Evolutionary conservation across 2,797 vertebrate species (phyloP).

Genomic region (Gorsachius magnificus): DNA sequence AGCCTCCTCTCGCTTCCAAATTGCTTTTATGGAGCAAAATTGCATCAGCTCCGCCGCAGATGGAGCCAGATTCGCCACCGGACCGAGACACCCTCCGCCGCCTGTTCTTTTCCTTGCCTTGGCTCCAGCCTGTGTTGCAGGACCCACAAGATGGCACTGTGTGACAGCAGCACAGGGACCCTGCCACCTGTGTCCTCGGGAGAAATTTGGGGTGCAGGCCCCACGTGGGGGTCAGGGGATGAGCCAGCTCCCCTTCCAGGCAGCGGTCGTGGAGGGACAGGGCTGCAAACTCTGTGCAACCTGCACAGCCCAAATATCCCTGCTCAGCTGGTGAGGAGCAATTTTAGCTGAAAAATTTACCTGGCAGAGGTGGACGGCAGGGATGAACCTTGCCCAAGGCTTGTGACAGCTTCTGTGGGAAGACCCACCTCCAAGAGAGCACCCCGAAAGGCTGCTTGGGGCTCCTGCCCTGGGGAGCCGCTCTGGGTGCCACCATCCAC

Average conservation of each 20-base stretch:
- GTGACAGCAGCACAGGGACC: background rate
- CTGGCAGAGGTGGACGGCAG: background rate
- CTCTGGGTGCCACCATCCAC: background rate
- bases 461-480: rapidly evolving
- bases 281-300: background rate
- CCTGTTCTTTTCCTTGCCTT: background rate
- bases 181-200: rapidly evolving
- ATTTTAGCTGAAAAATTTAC: background rate
- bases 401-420: background rate
- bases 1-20: background rate
- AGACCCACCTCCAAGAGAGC: rapidly evolving
- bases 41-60: background rate
- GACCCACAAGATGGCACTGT: constrained; percentile 50
- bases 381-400: rapidly evolving
- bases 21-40: background rate
- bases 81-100: rapidly evolving
- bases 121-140: background rate
- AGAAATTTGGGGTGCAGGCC: background rate
- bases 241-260: background rate
- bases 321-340: rapidly evolving
- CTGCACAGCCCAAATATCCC: rapidly evolving
- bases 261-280: rapidly evolving
- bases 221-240: rapidly evolving
- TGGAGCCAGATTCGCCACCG: background rate
- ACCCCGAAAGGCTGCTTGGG: background rate